Conservation (phyloP, 2,888 invertebrate genomes). For the Andrena chrysosceles region DNA sequence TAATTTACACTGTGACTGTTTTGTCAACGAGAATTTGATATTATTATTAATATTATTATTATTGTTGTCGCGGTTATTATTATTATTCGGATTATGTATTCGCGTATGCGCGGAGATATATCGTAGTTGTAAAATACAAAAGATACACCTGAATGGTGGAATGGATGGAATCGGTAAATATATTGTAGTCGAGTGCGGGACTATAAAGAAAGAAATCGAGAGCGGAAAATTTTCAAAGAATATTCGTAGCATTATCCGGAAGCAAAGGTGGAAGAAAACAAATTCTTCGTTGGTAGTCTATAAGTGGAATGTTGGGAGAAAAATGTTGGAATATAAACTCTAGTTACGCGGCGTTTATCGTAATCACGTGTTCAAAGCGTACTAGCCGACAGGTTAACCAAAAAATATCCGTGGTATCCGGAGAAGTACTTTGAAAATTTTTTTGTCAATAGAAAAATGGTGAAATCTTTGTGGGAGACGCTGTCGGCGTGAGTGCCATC, state of each 20-base stretch:
- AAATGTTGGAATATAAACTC: constrained; percentile 58
- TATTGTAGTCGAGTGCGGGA: constrained; percentile 40
- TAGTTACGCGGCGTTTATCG: constrained; percentile 71
- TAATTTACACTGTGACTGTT: constrained; percentile 80
- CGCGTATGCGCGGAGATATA: constrained; percentile 21
- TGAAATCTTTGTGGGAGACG: constrained; percentile 79
- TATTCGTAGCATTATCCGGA: constrained; percentile 62
- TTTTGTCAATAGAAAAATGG: constrained; percentile 72
- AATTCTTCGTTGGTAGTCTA: constrained; percentile 65
- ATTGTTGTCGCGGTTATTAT: no score
- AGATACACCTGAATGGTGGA: constrained; percentile 16
- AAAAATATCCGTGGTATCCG: constrained; percentile 62
- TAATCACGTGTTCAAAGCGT: constrained; percentile 79
- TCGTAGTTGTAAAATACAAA: constrained; percentile 27
- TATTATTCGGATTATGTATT: constrained; percentile 55
- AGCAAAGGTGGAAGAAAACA: constrained; percentile 73
- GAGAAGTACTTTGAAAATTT: constrained; percentile 41
- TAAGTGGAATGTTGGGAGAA: constrained; percentile 56
- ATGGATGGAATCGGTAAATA: constrained; percentile 44
- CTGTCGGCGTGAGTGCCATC: constrained; percentile 81
- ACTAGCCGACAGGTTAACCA: constrained; percentile 77
- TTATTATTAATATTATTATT: constrained; percentile 49
- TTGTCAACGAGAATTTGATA: constrained; percentile 71
- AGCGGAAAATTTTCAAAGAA: constrained; percentile 48
- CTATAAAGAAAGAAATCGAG: not conserved